Conservation (phyloP, 1,140 invertebrate species). For the Lordiphosa stackelbergi region DNA sequence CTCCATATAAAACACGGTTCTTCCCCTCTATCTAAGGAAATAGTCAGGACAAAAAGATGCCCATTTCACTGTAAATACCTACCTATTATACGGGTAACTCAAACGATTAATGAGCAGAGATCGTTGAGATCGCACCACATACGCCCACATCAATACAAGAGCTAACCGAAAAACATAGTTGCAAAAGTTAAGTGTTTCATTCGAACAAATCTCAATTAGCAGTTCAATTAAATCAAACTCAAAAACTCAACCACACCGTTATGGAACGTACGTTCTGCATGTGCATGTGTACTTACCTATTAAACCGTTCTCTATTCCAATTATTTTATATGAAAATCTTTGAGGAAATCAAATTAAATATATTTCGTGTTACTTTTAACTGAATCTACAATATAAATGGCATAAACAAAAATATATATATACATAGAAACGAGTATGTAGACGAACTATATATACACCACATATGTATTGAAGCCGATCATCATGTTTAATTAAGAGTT, state of each 20-base stretch:
- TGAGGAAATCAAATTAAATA: constrained; percentile 49
- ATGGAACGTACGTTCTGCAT: constrained; percentile 16
- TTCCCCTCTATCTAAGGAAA: constrained; percentile 41
- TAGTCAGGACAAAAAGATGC: constrained; percentile 16
- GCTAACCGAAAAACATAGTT: constrained; percentile 40
- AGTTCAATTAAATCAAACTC: constrained; percentile 30
- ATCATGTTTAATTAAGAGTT: constrained; percentile 9
- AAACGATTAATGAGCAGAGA: no score
- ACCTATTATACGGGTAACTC: constrained; percentile 5
- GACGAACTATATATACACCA: neutral
- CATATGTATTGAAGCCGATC: constrained; percentile 16
- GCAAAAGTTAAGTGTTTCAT: constrained; percentile 45
- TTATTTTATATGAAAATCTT: constrained; percentile 40
- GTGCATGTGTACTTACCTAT: constrained; percentile 29
- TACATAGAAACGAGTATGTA: constrained; percentile 18
- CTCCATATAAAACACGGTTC: constrained; percentile 41
- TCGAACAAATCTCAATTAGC: constrained; percentile 41
- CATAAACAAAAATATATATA: constrained; percentile 20
- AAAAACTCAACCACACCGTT: constrained; percentile 8
- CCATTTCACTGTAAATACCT: constrained; percentile 3
- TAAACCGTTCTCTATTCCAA: constrained; percentile 31
- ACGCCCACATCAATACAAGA: constrained; percentile 19
- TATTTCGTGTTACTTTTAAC: constrained; percentile 60
- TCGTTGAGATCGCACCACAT: no score
- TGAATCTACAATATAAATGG: constrained; percentile 33